Evolutionary conservation across 1,140 invertebrate genomes (phyloP).

Genomic region (Macrocentrus cingulum): DNA sequence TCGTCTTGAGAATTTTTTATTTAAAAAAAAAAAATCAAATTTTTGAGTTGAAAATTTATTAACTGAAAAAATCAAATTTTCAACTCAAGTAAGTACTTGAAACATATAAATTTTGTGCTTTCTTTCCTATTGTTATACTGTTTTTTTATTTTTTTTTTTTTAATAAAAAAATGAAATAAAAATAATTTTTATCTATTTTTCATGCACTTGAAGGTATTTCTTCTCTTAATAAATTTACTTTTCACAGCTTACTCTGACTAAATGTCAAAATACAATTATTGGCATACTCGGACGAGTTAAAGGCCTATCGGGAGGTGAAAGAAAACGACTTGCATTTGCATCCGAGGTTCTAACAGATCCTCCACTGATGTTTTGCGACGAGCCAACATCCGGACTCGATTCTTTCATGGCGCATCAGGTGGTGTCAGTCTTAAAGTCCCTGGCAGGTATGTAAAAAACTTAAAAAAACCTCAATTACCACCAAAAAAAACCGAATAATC

Average conservation of each 20-base stretch:
- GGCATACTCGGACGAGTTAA: slow-evolving; percentile 83
- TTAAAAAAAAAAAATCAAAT: no score
- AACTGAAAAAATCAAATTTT: no score
- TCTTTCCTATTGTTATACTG: slow-evolving; percentile 20
- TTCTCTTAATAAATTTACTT: slow-evolving; percentile 16
- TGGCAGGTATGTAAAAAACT: slow-evolving; percentile 65
- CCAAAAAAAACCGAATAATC: slow-evolving; percentile 1
- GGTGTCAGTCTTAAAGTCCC: slow-evolving; percentile 77
- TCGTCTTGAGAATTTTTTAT: no score
- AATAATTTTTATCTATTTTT: slow-evolving; percentile 16
- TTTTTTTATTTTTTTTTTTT: not conserved
- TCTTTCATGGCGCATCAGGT: slow-evolving; percentile 89
- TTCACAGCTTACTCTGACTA: slow-evolving; percentile 75
- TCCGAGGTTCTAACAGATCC: slow-evolving; percentile 95
- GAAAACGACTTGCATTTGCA: slow-evolving; percentile 93
- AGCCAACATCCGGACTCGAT: slow-evolving; percentile 89
- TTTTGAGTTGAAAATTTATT: no score
- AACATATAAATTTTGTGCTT: no score
- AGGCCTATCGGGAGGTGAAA: slow-evolving; percentile 94
- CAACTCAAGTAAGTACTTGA: no score
- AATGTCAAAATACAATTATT: slow-evolving; percentile 86
- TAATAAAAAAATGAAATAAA: slow-evolving; percentile 15
- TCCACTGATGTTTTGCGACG: slow-evolving; percentile 94
- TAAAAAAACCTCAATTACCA: not conserved
- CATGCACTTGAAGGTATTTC: slow-evolving; percentile 13